Evolutionary conservation across 2,888 invertebrate genomes (phyloP).

Genomic region (Callimorpha dominula): DNA sequence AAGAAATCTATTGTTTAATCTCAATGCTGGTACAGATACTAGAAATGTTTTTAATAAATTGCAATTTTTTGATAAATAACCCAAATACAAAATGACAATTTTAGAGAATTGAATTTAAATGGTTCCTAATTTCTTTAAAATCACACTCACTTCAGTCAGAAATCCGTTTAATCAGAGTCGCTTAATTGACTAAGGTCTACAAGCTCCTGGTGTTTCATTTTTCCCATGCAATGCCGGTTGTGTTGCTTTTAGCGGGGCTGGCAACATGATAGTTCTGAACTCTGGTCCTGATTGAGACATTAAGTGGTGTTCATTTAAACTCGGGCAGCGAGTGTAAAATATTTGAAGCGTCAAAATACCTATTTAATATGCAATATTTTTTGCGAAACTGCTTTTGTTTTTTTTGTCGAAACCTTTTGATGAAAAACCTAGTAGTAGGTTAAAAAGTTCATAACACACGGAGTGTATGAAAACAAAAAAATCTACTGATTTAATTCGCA

Average conservation of each 20-base stretch:
- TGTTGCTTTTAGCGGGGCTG: neutral
- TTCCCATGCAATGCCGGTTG: neutral
- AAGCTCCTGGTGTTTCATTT: neutral
- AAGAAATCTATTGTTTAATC: no score
- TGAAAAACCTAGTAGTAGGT: neutral
- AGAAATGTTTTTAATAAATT: no score
- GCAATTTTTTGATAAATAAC: no score
- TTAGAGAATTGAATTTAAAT: no score
- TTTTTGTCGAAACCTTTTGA: neutral
- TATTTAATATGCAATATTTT: neutral
- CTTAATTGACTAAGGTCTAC: neutral
- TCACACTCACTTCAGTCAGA: no score
- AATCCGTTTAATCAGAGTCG: no score
- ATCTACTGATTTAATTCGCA: neutral
- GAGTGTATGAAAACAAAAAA: neutral
- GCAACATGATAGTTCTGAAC: neutral
- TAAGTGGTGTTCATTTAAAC: neutral
- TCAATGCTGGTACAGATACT: no score
- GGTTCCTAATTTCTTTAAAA: no score
- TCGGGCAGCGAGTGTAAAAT: neutral
- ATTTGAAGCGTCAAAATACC: neutral
- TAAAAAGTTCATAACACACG: neutral
- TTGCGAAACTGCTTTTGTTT: neutral
- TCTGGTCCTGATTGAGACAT: neutral
- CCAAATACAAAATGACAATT: no score